phyloP scores from a whole-genome alignment of 2,797 vertebrate species.

The Stomatorhinus walkeri region DNA sequence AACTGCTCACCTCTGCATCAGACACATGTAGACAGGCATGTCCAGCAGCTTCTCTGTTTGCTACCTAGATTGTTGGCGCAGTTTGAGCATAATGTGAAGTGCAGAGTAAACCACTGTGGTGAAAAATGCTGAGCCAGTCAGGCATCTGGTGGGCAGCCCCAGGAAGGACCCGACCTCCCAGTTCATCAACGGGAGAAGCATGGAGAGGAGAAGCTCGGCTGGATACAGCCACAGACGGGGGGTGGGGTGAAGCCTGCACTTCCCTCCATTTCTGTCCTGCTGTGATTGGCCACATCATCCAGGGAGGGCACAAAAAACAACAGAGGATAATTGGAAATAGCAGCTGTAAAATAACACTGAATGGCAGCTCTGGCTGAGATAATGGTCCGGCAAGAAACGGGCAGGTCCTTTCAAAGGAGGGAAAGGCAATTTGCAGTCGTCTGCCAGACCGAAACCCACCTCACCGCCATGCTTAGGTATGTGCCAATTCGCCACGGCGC shows the following conservation, averaged over 20 bases:
- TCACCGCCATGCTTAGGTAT: constrained; percentile 34
- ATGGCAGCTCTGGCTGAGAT: not conserved
- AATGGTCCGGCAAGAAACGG: not conserved
- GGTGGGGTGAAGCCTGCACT: not conserved
- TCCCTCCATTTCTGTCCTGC: not conserved
- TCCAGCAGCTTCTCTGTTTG: not conserved
- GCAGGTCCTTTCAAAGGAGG: constrained; percentile 9
- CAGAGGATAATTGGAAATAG: constrained; percentile 31
- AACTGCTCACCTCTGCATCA: not conserved
- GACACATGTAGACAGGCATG: not conserved
- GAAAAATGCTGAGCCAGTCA: not conserved
- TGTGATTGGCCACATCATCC: not conserved
- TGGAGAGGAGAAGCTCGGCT: not conserved
- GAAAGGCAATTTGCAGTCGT: constrained; percentile 40
- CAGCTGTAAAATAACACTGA: constrained; percentile 12
- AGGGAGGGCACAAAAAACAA: constrained; percentile 6
- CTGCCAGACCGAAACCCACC: constrained; percentile 33
- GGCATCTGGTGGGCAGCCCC: not conserved
- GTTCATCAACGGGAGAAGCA: not conserved
- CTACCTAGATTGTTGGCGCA: not conserved
- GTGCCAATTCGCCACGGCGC: constrained; percentile 31
- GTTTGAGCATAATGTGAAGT: not conserved
- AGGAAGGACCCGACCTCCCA: not conserved
- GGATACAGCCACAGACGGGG: not conserved
- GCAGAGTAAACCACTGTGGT: not conserved